A percentile compares a stretch with the other conserved stretches of the same genome.
Conservation (phyloP, 2,113 vertebrate species). For the Callospermophilus lateralis region DNA sequence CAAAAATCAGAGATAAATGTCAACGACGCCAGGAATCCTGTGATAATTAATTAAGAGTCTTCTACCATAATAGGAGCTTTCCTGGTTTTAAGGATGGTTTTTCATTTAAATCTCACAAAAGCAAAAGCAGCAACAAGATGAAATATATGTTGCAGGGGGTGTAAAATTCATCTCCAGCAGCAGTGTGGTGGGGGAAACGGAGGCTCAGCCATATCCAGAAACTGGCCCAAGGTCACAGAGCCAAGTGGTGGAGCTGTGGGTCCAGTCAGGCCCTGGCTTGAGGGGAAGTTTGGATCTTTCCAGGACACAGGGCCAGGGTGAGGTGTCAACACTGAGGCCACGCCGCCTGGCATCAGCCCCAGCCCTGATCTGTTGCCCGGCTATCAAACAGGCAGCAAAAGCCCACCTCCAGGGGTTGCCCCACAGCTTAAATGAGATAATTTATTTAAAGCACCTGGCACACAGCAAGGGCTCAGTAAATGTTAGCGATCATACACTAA, state of each 20-base stretch:
- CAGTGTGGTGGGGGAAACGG: neutral
- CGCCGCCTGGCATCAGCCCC: neutral
- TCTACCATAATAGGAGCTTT: neutral
- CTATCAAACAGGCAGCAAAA: neutral
- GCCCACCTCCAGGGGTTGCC: neutral
- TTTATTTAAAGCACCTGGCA: neutral
- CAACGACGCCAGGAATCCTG: constrained; percentile 45
- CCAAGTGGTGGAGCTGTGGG: neutral
- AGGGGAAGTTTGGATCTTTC: neutral
- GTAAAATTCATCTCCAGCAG: neutral
- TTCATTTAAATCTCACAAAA: neutral
- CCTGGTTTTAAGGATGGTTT: constrained; percentile 17
- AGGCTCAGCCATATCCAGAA: neutral
- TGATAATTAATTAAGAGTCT: constrained; percentile 70
- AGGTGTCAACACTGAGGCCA: neutral
- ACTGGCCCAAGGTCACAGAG: neutral
- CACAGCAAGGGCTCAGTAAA: neutral
- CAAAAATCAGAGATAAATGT: constrained; percentile 68
- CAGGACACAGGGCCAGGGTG: neutral
- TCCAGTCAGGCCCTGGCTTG: rapidly evolving
- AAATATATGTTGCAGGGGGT: neutral
- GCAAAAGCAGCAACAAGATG: neutral
- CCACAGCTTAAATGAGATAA: neutral
- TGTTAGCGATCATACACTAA: neutral
- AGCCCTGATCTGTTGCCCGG: neutral